Base-by-base conservation (phyloP, 2,113 vertebrate genomes). In the Uropsilus gracilis region DNA sequence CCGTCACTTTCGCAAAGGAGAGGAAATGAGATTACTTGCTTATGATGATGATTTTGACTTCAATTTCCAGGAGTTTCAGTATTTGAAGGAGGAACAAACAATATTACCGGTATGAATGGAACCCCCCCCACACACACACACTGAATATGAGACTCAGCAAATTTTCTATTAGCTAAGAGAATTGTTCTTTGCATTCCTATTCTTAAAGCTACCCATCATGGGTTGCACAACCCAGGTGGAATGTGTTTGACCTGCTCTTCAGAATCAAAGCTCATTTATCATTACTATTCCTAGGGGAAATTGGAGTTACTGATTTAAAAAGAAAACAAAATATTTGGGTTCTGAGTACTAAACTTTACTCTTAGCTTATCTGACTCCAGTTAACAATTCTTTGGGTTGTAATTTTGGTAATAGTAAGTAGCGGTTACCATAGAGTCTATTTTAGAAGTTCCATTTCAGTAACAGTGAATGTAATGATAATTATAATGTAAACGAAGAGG, bases 31-130 rank as follows among this genome's bases (percentile, higher is more conserved):
- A 90, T 96, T 98, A 0, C 98, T 99, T 22, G 98, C 99, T 82
- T 99, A 99, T 10, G 99, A 99, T 0, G 98, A 99, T 0, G 98
- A 98, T 68, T 99, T 99, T 92, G 99, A 99, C 97, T 99, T 99
- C 97, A 99, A 99, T 98, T 99, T 99, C 97, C 99, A 99, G 96
- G 99, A 99, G 95, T 99, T 99, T 95, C 98, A 99, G 94, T 98
- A 99, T 76, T 97, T 99, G 78, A 97, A 98, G 89, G 98, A 99
- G 94, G 99, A 99, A 97, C 98, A 98, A 90, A 98, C 97, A 12
- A 98, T 99, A 94, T 95, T 99, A 94, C 99, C 99, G 24, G 99
- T 99, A 98, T 0, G 97, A 81, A 37, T 94, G 34, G 71, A 22
- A 80, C 91, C 12, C 96, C 95, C 94, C 12, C 37, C 96, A 94